phyloP scores from a whole-genome alignment of 2,113 vertebrate genomes.

The Oenanthe oenanthe region DNA sequence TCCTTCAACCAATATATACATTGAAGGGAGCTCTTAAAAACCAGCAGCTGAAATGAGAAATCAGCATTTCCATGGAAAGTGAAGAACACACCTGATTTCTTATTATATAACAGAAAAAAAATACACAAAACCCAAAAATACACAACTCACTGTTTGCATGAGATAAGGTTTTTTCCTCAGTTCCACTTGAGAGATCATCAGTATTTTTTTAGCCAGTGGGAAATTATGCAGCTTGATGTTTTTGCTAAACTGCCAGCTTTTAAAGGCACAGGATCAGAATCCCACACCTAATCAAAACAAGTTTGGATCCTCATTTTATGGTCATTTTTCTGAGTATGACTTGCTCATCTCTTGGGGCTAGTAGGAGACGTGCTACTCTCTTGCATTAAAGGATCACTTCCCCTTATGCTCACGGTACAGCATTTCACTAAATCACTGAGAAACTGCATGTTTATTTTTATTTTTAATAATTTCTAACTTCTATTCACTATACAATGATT shows the following conservation, averaged over 20 bases:
- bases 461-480: neutral
- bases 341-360: neutral
- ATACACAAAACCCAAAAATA: neutral
- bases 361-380: neutral
- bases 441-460: neutral
- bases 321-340: neutral
- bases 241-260: conserved; percentile 1
- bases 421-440: neutral
- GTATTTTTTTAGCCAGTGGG: neutral
- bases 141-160: neutral
- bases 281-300: neutral
- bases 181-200: conserved; percentile 10
- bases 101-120: neutral
- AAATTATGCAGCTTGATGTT: neutral
- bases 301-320: neutral
- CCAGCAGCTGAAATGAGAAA: neutral
- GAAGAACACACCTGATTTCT: neutral
- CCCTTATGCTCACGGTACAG: neutral
- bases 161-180: conserved; percentile 27
- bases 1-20: neutral
- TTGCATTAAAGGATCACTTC: neutral
- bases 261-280: neutral
- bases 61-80: neutral
- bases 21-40: neutral
- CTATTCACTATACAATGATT: neutral